Conservation (phyloP, 2,888 invertebrate genomes). For the Lasioglossum zephyrum region DNA sequence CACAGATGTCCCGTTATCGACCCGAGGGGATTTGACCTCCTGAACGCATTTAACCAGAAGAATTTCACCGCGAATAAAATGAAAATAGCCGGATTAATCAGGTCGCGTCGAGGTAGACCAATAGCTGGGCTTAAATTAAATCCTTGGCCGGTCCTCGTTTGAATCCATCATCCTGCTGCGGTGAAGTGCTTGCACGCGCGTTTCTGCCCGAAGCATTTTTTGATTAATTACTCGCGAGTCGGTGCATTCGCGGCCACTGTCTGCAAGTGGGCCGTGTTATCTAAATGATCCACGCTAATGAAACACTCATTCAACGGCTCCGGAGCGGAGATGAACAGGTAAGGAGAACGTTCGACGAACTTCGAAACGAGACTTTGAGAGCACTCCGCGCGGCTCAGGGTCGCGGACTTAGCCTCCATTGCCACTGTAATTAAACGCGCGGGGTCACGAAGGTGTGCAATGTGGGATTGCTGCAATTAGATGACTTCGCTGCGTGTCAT, state of each 20-base stretch:
- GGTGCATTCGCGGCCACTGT: slow-evolving; percentile 27
- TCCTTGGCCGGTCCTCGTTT: slow-evolving; percentile 24
- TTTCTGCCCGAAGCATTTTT: slow-evolving; percentile 52
- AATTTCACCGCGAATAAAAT: slow-evolving; percentile 34
- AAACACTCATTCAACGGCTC: slow-evolving; percentile 43
- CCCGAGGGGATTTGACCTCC: neutral
- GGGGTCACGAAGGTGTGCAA: neutral
- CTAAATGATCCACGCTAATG: slow-evolving; percentile 56
- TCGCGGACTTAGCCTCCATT: neutral
- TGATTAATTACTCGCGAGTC: slow-evolving; percentile 64
- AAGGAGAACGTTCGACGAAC: slow-evolving; percentile 10
- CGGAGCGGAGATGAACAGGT: slow-evolving; percentile 21
- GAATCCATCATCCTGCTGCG: slow-evolving; percentile 47
- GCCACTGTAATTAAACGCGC: neutral
- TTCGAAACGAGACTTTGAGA: neutral
- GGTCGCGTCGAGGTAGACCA: slow-evolving; percentile 30
- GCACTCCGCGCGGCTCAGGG: neutral
- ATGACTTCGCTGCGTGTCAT: neutral
- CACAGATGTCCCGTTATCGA: slow-evolving; percentile 12
- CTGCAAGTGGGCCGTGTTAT: slow-evolving; percentile 55
- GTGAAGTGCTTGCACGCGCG: slow-evolving; percentile 7
- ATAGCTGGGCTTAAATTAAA: slow-evolving; percentile 54
- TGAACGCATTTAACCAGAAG: slow-evolving; percentile 16
- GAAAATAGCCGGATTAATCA: slow-evolving; percentile 52
- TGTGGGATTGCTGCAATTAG: slow-evolving; percentile 6